These are phyloP conservation scores for Sipha flava DNA, from an alignment of 1,140 invertebrate genomes.

Conservation along the genomic window DNA sequence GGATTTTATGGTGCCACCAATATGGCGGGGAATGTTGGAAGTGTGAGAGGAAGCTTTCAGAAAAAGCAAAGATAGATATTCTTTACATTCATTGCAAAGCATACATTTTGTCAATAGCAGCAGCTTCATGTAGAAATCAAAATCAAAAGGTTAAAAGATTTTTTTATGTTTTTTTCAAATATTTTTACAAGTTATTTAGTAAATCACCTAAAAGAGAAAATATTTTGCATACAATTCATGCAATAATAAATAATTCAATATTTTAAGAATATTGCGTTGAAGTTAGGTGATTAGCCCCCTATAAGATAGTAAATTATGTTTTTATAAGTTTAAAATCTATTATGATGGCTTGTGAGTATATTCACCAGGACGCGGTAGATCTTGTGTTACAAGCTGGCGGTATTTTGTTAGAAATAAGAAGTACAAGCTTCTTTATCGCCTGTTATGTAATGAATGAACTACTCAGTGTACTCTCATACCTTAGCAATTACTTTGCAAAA, in stretches of 20 bases:
- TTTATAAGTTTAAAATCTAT: not conserved
- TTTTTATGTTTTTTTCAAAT: not conserved
- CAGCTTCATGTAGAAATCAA: not conserved
- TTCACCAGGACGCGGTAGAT: not conserved
- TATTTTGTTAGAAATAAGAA: conserved; percentile 17
- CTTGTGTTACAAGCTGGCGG: not conserved
- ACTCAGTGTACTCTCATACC: not conserved
- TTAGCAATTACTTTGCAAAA: conserved; percentile 7
- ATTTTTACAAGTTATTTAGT: conserved; percentile 3
- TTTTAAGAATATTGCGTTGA: not conserved
- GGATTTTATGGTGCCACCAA: not conserved
- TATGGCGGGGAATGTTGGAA: not conserved
- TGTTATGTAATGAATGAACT: conserved; percentile 10
- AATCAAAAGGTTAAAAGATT: not conserved
- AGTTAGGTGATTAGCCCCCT: not conserved
- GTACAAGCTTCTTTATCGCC: not conserved
- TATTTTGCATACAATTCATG: not conserved
- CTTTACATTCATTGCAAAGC: conserved; percentile 4
- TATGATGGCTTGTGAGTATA: not conserved
- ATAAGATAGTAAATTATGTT: conserved; percentile 1
- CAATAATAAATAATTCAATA: not conserved
- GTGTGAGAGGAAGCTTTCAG: not conserved
- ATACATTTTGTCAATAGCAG: not conserved
- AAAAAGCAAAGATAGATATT: not conserved
- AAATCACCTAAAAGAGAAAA: not conserved